Base-by-base conservation (phyloP, 2,888 invertebrate species). In the Suillia variegata region DNA sequence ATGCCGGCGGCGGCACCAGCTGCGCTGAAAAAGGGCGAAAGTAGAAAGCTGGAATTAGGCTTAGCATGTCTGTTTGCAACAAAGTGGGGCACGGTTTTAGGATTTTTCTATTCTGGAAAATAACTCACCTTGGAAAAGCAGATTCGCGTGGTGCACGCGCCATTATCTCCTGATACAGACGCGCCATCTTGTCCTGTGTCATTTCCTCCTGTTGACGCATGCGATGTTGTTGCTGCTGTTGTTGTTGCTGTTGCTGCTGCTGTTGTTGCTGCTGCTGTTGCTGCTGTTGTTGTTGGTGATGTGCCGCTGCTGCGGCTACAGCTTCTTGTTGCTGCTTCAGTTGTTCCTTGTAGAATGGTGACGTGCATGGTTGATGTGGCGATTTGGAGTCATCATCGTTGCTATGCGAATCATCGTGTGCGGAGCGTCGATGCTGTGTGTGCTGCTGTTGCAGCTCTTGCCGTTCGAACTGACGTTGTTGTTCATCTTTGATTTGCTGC, bases 161-260 rank as follows among this genome's bases (percentile, higher is more conserved):
- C 89, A 96, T 95, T 57, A 98, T 87, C 78, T 96, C 96, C 76
- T 97, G 96, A 80, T 97, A 97, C 75, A 97, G 94, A 75, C 95
- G 87, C 45, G 93, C 91, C 73, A 97, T 94, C 83, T 96, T 96
- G 79, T 98, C 98, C 79, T 97, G 96, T 38, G 97, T 93, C 83
- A 97, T 93, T 84, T 96, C 96, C 58, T 80, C 72, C 61, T 74
- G 75, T 5, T 63, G 63, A 5, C 71, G 70, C 15, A 73, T 38
- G 0, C 70, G 69, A 88, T 91, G 70, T 63, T 74, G 76, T 26
- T 70, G 61, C 18, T 73, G 73, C 24, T 75, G 72, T 52, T 70
- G 65, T 0, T 67, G 67, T 1, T 71, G 75, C n/a, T 70, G 65
- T 26, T 68, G 61, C 5, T 59, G 69, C 13, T 73, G 90, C 12